Evolutionary conservation across 1,140 invertebrate species (phyloP).

Genomic region (Drosophila kikkawai): DNA sequence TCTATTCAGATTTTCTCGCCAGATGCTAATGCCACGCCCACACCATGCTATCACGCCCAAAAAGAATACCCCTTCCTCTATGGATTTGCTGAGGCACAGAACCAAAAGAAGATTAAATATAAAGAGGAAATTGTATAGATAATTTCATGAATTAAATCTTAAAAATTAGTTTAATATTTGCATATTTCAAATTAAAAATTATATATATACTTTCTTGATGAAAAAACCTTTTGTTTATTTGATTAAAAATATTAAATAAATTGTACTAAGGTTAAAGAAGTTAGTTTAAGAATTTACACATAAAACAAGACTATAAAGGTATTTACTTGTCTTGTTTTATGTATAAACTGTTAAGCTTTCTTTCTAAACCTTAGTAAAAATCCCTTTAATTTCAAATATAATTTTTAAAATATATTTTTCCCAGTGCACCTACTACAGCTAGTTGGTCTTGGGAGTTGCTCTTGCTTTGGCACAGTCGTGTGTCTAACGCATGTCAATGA

Average conservation of each 20-base stretch:
- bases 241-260: too few relatives aligned
- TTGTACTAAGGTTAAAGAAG: too few relatives aligned
- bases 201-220: too few relatives aligned
- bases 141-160: neutral
- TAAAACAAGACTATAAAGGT: too few relatives aligned
- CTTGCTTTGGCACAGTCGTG: constrained; percentile 33
- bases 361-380: neutral
- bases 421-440: constrained; percentile 2
- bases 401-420: neutral
- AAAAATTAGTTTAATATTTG: too few relatives aligned
- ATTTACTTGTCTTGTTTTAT: too few relatives aligned
- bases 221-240: too few relatives aligned
- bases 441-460: constrained; percentile 5
- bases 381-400: too few relatives aligned
- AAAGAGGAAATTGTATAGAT: too few relatives aligned
- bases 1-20: constrained; percentile 52
- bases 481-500: constrained; percentile 81
- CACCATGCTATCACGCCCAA: constrained; percentile 34
- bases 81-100: constrained; percentile 4
- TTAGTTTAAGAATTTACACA: too few relatives aligned
- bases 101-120: neutral
- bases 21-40: constrained; percentile 48
- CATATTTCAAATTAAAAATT: too few relatives aligned
- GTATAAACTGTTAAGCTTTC: neutral
- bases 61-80: constrained; percentile 22